A percentile compares a stretch with the other conserved stretches of the same genome.
These are phyloP conservation scores for Ochotona curzoniae DNA, from an alignment of 2,113 vertebrate species.

Conservation along the genomic window DNA sequence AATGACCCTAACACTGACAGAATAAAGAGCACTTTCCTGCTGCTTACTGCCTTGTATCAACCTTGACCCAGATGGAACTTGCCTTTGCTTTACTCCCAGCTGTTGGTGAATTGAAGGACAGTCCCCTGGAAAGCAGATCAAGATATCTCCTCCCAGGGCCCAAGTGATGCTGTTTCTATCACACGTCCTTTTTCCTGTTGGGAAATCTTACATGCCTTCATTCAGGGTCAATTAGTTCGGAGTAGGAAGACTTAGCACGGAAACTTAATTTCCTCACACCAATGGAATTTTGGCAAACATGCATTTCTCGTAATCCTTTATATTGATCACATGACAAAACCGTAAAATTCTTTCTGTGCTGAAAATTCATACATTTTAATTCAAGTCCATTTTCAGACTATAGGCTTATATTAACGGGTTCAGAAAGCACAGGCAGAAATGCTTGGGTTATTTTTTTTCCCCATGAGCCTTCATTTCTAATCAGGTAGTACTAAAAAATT, in stretches of 20 bases:
- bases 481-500: not conserved
- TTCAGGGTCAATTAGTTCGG: not conserved
- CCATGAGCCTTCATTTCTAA: not conserved
- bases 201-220: not conserved
- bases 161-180: not conserved
- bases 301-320: not conserved
- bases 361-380: slow-evolving; percentile 34
- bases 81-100: not conserved
- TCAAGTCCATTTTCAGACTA: slow-evolving; percentile 53
- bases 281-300: not conserved
- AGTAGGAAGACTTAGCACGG: not conserved
- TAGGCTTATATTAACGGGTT: not conserved
- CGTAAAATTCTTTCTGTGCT: not conserved
- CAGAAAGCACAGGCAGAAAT: not conserved
- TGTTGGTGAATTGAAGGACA: not conserved
- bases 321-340: slow-evolving; percentile 3
- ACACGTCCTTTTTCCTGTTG: not conserved
- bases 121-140: not conserved
- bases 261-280: slow-evolving; percentile 20
- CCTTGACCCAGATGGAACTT: not conserved
- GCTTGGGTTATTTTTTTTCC: not conserved
- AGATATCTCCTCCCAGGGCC: not conserved
- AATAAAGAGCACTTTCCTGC: not conserved
- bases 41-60: not conserved
- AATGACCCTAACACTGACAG: not conserved